These are phyloP conservation scores for Sardina pilchardus DNA, from an alignment of 2,113 vertebrate genomes.

Conservation along the genomic window DNA sequence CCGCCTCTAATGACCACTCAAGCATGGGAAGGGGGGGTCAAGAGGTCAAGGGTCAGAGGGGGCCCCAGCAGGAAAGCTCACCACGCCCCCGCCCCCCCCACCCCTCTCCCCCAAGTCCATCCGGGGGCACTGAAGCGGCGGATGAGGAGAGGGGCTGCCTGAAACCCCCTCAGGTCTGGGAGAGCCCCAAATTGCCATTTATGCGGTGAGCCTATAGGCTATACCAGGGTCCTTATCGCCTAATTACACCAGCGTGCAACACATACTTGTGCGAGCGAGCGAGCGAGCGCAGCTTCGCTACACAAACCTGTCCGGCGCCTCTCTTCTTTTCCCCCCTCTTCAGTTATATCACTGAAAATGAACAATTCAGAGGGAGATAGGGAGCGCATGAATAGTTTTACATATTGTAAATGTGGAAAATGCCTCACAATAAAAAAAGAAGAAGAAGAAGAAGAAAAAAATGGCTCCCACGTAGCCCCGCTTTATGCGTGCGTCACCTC, in stretches of 20 bases:
- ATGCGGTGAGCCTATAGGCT: slow-evolving; percentile 12
- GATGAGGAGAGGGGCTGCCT: slow-evolving; percentile 28
- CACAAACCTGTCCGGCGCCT: background rate
- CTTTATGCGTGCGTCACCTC: background rate
- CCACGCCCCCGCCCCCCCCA: slow-evolving; percentile 1
- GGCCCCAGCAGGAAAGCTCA: slow-evolving; percentile 29
- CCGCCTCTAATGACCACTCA: slow-evolving; percentile 39
- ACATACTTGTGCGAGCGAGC: background rate
- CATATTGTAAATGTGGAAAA: slow-evolving; percentile 9
- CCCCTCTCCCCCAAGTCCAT: background rate
- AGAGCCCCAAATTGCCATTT: slow-evolving; percentile 20
- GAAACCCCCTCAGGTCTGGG: background rate
- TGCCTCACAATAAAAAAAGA: background rate
- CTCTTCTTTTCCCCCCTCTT: background rate
- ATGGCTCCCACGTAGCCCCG: background rate
- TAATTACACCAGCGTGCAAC: background rate
- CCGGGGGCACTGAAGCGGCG: slow-evolving; percentile 36
- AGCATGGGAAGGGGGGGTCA: slow-evolving; percentile 38
- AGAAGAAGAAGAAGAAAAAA: background rate
- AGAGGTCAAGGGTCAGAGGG: slow-evolving; percentile 38
- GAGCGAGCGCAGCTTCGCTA: background rate
- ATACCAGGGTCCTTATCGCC: slow-evolving; percentile 4
- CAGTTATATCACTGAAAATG: background rate
- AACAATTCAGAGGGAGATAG: background rate
- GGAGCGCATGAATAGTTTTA: background rate